phyloP scores from a whole-genome alignment of 2,888 invertebrate species.

The Leucophenga maculata region DNA sequence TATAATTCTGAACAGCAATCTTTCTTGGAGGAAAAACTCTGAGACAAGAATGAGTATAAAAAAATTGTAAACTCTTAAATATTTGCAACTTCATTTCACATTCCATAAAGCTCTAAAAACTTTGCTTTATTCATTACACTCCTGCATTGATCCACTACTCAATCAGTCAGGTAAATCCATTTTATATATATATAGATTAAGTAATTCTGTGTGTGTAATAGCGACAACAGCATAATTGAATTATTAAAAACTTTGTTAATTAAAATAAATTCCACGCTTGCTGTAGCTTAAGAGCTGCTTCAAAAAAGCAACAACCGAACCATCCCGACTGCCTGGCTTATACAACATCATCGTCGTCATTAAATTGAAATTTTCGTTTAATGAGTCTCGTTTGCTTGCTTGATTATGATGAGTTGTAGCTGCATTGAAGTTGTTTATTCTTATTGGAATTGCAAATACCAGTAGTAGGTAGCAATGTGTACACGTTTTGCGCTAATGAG shows the following conservation, averaged over 20 bases:
- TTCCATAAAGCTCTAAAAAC: too few relatives aligned
- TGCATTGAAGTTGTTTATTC: neutral
- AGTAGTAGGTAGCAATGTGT: neutral
- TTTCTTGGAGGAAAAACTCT: too few relatives aligned
- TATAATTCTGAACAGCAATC: too few relatives aligned
- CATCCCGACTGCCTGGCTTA: neutral
- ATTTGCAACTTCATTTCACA: too few relatives aligned
- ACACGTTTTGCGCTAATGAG: constrained; percentile 8
- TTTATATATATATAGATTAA: too few relatives aligned
- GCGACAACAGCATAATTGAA: constrained; percentile 12
- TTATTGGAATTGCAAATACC: neutral
- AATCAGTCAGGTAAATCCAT: neutral
- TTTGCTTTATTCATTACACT: too few relatives aligned
- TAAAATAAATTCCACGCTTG: constrained; percentile 49
- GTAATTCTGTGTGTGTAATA: neutral
- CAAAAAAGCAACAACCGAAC: too few relatives aligned
- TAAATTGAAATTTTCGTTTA: constrained; percentile 16
- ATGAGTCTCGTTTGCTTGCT: constrained; percentile 15
- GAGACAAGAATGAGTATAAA: too few relatives aligned
- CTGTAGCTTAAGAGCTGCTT: too few relatives aligned
- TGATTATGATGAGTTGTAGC: neutral
- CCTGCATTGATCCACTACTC: neutral
- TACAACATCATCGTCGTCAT: constrained; percentile 4
- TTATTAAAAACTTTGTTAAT: constrained; percentile 50
- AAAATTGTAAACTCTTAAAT: too few relatives aligned